phyloP scores from a whole-genome alignment of 2,113 vertebrate species.

The Machaerirhynchus nigripectus region DNA sequence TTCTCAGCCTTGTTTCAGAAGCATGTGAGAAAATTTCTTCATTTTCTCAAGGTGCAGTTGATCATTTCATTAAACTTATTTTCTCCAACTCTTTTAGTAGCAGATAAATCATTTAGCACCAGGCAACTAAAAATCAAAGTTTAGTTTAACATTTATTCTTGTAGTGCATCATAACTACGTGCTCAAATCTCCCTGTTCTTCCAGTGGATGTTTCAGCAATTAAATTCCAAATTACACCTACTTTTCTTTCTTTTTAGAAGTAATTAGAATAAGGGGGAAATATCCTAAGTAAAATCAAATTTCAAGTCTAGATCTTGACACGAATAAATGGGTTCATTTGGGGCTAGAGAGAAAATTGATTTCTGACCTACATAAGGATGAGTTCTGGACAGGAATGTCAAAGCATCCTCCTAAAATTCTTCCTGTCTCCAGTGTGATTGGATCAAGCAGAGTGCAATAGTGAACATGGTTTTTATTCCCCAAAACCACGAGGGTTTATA shows the following conservation, averaged over 20 bases:
- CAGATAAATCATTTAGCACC: not conserved
- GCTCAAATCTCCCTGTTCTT: not conserved
- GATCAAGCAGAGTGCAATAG: not conserved
- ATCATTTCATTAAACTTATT: not conserved
- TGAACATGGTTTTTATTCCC: not conserved
- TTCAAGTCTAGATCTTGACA: not conserved
- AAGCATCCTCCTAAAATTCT: not conserved
- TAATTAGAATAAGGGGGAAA: not conserved
- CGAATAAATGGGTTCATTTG: not conserved
- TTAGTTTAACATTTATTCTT: not conserved
- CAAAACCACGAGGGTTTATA: fast-evolving
- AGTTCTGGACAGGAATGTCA: not conserved
- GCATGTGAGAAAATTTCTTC: not conserved
- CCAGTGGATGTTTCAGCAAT: not conserved
- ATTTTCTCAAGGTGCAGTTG: not conserved
- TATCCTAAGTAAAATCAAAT: not conserved
- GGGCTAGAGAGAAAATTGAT: not conserved
- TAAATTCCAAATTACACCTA: not conserved
- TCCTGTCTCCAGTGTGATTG: not conserved
- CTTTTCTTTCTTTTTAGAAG: not conserved
- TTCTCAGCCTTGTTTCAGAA: not conserved
- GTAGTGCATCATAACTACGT: not conserved
- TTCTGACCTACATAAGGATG: not conserved
- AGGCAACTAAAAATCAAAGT: not conserved
- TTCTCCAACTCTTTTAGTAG: not conserved